Evolutionary conservation across 2,888 invertebrate species (phyloP).

Genomic region (Nezara viridula): DNA sequence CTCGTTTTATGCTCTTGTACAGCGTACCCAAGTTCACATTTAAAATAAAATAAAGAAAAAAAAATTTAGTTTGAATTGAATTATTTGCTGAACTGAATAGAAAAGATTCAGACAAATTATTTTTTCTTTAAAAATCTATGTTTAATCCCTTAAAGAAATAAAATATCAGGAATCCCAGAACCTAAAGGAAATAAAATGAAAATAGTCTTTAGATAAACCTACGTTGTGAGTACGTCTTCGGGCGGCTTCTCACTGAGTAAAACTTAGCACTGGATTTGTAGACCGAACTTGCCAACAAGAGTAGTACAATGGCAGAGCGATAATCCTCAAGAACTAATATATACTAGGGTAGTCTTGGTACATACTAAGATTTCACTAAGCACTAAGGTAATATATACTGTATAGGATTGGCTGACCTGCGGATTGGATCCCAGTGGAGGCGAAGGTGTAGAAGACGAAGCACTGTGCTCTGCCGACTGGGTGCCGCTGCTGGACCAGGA

Average conservation of each 20-base stretch:
- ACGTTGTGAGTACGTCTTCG: background rate
- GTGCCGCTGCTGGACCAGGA: constrained; percentile 9
- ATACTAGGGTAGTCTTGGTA: background rate
- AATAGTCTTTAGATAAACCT: background rate
- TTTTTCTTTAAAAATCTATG: background rate
- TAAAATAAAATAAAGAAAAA: background rate
- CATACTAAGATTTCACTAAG: background rate
- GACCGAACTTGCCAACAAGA: background rate
- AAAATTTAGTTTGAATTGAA: background rate
- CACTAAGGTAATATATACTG: background rate
- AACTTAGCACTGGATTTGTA: background rate
- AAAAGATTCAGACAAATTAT: constrained; percentile 20
- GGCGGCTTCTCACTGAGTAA: background rate
- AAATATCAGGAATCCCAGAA: background rate
- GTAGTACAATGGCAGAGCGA: background rate
- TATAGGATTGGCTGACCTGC: constrained; percentile 20
- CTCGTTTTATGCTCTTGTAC: constrained; percentile 40
- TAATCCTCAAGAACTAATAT: background rate
- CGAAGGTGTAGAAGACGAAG: constrained; percentile 25
- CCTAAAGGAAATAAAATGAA: background rate
- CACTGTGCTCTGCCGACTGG: constrained; percentile 40
- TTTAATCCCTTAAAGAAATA: background rate
- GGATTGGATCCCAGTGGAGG: constrained; percentile 19
- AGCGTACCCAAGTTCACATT: background rate
- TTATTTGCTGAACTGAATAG: background rate